Conservation (phyloP, 2,797 vertebrate species). For the Streptopelia turtur region DNA sequence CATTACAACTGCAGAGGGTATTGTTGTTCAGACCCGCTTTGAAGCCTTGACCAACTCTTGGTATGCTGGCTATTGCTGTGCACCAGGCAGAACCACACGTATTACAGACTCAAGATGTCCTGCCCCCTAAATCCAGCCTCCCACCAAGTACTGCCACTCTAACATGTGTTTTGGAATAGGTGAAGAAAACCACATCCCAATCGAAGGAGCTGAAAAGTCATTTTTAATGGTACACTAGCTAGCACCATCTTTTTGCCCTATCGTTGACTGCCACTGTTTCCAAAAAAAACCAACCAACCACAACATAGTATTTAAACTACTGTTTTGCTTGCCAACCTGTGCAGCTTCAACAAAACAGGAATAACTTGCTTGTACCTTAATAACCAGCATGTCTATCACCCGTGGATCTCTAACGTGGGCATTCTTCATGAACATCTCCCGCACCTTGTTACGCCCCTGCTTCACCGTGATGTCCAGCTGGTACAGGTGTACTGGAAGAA, state of each 20-base stretch:
- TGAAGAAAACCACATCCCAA: background rate
- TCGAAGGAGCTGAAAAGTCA: background rate
- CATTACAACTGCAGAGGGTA: background rate
- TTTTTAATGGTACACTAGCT: background rate
- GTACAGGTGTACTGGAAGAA: slow-evolving; percentile 81
- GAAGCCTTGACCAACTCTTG: background rate
- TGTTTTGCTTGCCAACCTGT: background rate
- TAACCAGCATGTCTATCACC: slow-evolving; percentile 91
- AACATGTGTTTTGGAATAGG: background rate
- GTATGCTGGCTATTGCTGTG: background rate
- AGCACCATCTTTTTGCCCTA: background rate
- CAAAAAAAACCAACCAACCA: background rate
- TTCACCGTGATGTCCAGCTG: slow-evolving; percentile 89
- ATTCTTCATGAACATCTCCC: slow-evolving; percentile 92
- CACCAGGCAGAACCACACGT: background rate
- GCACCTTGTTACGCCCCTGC: slow-evolving; percentile 88
- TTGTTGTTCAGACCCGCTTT: background rate
- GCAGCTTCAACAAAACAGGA: background rate
- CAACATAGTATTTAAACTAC: background rate
- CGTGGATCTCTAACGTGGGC: slow-evolving; percentile 88
- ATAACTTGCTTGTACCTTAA: slow-evolving; percentile 85
- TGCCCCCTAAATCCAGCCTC: background rate
- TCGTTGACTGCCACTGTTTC: background rate
- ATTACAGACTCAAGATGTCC: background rate
- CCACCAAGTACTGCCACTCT: background rate